Evolutionary conservation across 2,797 vertebrate genomes (phyloP).

Genomic region (Cossypha caffra): DNA sequence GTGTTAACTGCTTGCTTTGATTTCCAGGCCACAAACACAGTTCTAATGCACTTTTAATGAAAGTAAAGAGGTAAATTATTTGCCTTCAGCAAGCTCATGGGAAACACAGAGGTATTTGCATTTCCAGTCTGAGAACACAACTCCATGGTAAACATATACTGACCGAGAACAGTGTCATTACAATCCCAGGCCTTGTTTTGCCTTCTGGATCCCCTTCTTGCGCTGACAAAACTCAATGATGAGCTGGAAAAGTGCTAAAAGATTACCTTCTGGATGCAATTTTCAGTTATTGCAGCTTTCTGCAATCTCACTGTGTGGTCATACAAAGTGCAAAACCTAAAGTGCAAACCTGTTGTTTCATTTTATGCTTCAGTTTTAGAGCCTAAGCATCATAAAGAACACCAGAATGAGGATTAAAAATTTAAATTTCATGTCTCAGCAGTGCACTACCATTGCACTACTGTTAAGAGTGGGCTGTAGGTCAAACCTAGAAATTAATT

Average conservation of each 20-base stretch:
- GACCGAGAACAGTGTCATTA: not conserved
- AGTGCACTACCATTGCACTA: not conserved
- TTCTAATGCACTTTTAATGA: not conserved
- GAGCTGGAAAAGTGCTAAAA: not conserved
- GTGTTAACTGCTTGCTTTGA: not conserved
- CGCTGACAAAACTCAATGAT: not conserved
- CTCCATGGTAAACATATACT: not conserved
- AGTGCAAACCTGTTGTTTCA: not conserved
- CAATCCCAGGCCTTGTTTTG: not conserved
- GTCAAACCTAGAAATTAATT: not conserved
- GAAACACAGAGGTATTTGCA: not conserved
- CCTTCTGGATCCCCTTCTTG: not conserved
- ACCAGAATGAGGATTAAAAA: not conserved
- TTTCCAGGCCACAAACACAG: not conserved
- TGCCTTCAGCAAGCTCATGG: not conserved
- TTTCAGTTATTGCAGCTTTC: not conserved
- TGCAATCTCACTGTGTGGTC: not conserved
- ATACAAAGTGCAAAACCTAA: not conserved
- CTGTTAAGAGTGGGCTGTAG: not conserved
- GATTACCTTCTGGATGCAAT: not conserved
- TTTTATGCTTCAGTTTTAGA: not conserved
- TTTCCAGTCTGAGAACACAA: not conserved
- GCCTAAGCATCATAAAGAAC: not conserved
- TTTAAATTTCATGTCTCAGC: not conserved
- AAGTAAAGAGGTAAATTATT: not conserved